Evolutionary conservation across 2,888 invertebrate species (phyloP), one percentile per base, ranked within the genome.

Genomic region (Strigamia crassipes): DNA sequence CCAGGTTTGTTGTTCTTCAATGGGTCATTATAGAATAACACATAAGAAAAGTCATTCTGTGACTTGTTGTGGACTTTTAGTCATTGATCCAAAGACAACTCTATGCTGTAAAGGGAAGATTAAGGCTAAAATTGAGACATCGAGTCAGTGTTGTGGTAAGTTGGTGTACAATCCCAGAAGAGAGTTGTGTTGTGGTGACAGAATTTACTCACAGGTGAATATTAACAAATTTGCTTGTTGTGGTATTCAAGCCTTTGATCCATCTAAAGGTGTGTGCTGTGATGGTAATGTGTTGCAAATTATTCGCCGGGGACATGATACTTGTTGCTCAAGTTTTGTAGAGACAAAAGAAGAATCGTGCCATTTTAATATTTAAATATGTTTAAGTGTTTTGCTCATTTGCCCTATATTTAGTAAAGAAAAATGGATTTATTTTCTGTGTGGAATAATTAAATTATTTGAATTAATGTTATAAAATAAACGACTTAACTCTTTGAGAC

Each of bases 1-100:
- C 1, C 80, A 80, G 27, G 18, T 80, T 46, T 80, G 80, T 56
- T 80, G 80, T 80, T n/a, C n/a, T n/a, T 27, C 51, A 21, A 80
- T 23, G 27, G 31, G 56, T 5, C 13, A 61, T 15, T 80, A 23
- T 10, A n/a, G 80, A 31, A 31, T 56, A 10, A 27, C 31, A 61
- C 18, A 12, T 13, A 80, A 80, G 9, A 51, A n/a, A 27, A 18
- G 5, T n/a, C 23, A 12, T 23, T 9, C 15, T 21, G 21, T 61
- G 1, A 51, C n/a, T 9, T 80, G 80, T 38, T 80, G 80, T 27
- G 80, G 80, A 3, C 21, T 31, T 9, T 15, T 27, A 80, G 12
- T 38, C 3, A 56, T 61, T 56, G 38, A 56, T 38, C 5, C 31
- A 51, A 27, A 56, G 27, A 56, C 80, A 10, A 23, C 42, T 8